These are phyloP conservation scores for Tenthredo scrophulariae DNA, from an alignment of 2,888 invertebrate species.

Conservation along the genomic window DNA sequence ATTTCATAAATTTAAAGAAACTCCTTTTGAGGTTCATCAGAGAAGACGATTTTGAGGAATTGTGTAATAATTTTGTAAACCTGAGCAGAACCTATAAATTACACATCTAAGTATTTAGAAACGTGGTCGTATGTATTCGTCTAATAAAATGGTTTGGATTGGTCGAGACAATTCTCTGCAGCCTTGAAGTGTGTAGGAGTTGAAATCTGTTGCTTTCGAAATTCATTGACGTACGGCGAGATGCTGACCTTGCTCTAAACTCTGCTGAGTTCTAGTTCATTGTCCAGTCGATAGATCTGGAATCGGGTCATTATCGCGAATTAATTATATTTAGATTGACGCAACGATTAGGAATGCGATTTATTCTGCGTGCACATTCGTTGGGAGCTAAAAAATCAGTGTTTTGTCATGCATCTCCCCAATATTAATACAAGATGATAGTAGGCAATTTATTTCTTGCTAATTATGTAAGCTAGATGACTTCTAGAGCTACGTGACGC, in stretches of 20 bases:
- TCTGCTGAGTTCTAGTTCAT: conserved; percentile 11
- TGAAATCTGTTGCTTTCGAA: conserved; percentile 19
- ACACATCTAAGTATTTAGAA: not conserved
- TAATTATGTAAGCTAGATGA: conserved; percentile 3
- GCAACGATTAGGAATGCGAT: not conserved
- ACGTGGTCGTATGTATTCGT: not conserved
- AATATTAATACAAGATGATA: conserved; percentile 1
- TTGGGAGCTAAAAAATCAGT: not conserved
- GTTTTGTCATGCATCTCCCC: not conserved
- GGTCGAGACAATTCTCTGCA: not conserved
- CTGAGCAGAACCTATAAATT: not conserved
- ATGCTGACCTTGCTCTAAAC: conserved; percentile 35
- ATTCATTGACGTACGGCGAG: not conserved
- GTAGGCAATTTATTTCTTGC: conserved; percentile 5
- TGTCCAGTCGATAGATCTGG: not conserved
- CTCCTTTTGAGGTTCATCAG: not conserved
- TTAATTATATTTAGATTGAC: not conserved
- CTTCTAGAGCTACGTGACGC: conserved; percentile 19
- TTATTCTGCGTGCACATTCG: not conserved
- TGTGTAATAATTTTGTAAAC: not conserved
- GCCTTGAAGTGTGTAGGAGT: conserved; percentile 3
- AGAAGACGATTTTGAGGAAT: not conserved
- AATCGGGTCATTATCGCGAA: conserved; percentile 4
- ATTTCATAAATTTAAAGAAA: not conserved
- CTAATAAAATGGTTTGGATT: not conserved